Conservation (phyloP, 2,113 vertebrate species). For the Laticauda colubrina region DNA sequence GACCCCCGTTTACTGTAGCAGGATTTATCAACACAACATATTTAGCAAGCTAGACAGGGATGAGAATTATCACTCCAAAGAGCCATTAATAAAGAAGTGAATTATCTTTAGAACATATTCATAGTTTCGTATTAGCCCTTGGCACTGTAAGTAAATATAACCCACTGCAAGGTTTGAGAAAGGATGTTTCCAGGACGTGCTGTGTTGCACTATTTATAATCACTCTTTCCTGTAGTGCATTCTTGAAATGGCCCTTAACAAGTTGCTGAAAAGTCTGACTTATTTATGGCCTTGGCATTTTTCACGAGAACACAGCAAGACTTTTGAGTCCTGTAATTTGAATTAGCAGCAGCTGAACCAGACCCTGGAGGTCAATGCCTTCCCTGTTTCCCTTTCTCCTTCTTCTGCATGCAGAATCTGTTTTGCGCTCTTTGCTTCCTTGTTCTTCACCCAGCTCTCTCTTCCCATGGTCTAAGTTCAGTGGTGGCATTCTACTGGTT, state of each 20-base stretch:
- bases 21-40: constrained; percentile 48
- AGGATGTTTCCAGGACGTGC: background rate
- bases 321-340: background rate
- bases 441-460: background rate
- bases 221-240: constrained; percentile 13
- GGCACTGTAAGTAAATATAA: background rate
- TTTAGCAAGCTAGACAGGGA: constrained; percentile 39
- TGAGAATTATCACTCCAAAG: constrained; percentile 32
- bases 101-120: constrained; percentile 35
- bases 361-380: background rate
- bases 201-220: constrained; percentile 23
- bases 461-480: background rate
- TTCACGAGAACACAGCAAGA: constrained; percentile 17
- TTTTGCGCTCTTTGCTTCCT: rapidly evolving
- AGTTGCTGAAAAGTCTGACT: constrained; percentile 21
- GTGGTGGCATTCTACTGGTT: too few relatives aligned
- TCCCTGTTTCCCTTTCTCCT: background rate
- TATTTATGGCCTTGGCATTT: constrained; percentile 19
- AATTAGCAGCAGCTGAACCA: constrained; percentile 28
- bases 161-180: constrained; percentile 12
- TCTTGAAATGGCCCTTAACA: constrained; percentile 22
- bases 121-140: constrained; percentile 17
- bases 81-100: constrained; percentile 43
- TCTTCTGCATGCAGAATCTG: background rate
- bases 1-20: constrained; percentile 36